Conservation (phyloP, 2,888 invertebrate genomes). For the Cryptocheilus praepositus region DNA sequence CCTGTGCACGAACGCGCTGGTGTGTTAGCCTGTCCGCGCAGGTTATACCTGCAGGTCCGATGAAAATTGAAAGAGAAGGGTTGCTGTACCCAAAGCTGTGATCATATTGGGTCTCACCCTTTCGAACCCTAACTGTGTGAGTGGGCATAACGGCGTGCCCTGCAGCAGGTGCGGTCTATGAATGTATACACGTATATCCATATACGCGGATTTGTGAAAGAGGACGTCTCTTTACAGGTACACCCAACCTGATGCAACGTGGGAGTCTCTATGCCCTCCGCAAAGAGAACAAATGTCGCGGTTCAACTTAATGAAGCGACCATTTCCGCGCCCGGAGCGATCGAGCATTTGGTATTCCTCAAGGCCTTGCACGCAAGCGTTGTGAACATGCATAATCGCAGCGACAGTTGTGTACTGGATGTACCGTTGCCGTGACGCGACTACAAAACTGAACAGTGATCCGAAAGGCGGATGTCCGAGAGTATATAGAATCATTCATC, state of each 20-base stretch:
- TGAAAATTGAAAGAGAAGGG: constrained; percentile 41
- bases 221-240: constrained; percentile 55
- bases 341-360: too few relatives aligned
- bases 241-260: constrained; percentile 38
- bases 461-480: too few relatives aligned
- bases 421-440: too few relatives aligned
- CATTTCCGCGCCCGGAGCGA: constrained; percentile 4
- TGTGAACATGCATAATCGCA: too few relatives aligned
- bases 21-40: constrained; percentile 41
- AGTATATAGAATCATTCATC: too few relatives aligned
- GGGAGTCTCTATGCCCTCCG: constrained; percentile 31
- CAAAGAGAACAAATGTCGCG: constrained; percentile 36
- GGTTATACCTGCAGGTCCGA: constrained; percentile 52
- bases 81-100: constrained; percentile 39
- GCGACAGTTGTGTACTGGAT: too few relatives aligned
- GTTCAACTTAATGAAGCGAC: neutral
- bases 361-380: neutral
- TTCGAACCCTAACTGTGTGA: constrained; percentile 43
- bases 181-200: constrained; percentile 13
- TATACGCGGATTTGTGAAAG: constrained; percentile 16
- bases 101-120: constrained; percentile 42
- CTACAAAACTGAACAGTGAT: too few relatives aligned
- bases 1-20: constrained; percentile 30
- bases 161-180: constrained; percentile 45
- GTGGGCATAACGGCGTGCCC: constrained; percentile 40